Evolutionary conservation across 2,797 vertebrate genomes (phyloP).

Genomic region (Premnoplex brunnescens): DNA sequence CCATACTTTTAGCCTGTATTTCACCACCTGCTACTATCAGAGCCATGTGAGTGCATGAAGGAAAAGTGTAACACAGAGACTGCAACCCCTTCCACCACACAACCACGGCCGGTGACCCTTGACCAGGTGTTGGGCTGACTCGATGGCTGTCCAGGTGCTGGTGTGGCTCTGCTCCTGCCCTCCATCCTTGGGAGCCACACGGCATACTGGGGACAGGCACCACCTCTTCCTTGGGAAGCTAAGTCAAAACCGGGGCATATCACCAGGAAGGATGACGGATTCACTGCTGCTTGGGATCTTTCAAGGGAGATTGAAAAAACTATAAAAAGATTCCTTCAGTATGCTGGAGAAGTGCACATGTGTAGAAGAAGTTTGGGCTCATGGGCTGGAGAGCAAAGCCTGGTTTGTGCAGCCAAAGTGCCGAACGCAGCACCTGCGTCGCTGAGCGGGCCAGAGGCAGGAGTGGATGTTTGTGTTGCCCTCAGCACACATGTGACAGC

Average conservation of each 20-base stretch:
- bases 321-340: not conserved
- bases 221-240: not conserved
- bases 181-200: not conserved
- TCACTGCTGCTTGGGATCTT: not conserved
- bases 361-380: not conserved
- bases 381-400: not conserved
- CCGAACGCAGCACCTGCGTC: accelerated
- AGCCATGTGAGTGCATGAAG: not conserved
- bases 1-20: not conserved
- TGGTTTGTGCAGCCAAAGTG: not conserved
- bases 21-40: not conserved
- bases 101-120: accelerated
- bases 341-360: not conserved
- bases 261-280: not conserved
- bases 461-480: not conserved
- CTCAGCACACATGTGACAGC: not conserved
- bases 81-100: not conserved
- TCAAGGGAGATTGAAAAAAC: not conserved
- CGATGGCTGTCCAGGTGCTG: accelerated
- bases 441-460: accelerated
- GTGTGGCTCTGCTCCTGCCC: not conserved
- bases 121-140: accelerated
- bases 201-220: accelerated
- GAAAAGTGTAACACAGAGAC: not conserved
- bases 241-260: not conserved